Evolutionary conservation across 1,140 invertebrate species (phyloP).

Genomic region (Drosophila navojoa): DNA sequence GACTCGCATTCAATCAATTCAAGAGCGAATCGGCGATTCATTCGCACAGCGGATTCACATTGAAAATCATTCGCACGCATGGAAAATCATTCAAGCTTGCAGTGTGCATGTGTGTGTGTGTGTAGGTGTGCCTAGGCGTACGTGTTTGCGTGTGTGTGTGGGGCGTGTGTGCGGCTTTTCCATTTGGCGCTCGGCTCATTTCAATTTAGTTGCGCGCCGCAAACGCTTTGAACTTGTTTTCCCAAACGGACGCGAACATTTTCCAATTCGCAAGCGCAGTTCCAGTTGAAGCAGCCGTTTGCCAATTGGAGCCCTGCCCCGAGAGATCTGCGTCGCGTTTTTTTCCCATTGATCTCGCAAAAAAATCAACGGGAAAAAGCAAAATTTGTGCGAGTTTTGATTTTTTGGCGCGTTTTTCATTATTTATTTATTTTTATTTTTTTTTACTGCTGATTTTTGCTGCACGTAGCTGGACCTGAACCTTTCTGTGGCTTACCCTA

Average conservation of each 20-base stretch:
- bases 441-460: conserved; percentile 36
- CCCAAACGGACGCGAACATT: conserved; percentile 45
- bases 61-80: conserved; percentile 72
- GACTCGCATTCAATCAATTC: conserved; percentile 54
- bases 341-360: conserved; percentile 65
- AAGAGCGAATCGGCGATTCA: conserved; percentile 50
- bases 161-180: conserved; percentile 59
- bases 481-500: conserved; percentile 57
- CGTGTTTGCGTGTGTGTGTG: conserved; percentile 10
- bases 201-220: conserved; percentile 80
- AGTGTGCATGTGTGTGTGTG: conserved; percentile 38
- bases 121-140: conserved; percentile 29
- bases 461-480: conserved; percentile 47
- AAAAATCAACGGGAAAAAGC: neutral
- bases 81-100: conserved; percentile 77
- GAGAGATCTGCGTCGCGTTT: conserved; percentile 24
- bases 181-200: conserved; percentile 69
- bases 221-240: conserved; percentile 81
- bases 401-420: conserved; percentile 79
- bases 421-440: conserved; percentile 35
- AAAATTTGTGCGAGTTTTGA: conserved; percentile 73
- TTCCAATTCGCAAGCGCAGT: conserved; percentile 9
- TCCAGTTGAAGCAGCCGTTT: conserved; percentile 4
- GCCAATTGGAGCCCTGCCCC: conserved; percentile 33
- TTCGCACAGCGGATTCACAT: conserved; percentile 42